Base-by-base conservation (phyloP, 2,888 invertebrate species). In the Tipula vernalis region DNA sequence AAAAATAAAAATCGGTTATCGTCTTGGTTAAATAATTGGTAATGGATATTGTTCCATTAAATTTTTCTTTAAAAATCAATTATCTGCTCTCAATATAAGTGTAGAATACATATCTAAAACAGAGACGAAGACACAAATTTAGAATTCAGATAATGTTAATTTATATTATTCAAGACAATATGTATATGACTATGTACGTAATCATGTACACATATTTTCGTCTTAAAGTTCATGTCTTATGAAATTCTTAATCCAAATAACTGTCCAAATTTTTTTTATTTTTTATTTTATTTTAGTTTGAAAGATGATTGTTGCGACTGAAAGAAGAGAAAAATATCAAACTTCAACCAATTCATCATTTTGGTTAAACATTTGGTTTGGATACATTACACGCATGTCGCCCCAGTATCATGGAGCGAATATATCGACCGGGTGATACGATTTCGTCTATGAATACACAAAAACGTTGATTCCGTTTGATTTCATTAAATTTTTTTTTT, bases 11-110 rank as follows among this genome's bases (percentile, higher is more conserved):
- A 71, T 28, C 18, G 28, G 71, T 71, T 28, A 71, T 71, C 71
- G 71, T 71, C 71, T 71, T 71, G 71, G 71, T 71, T 71, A 71
- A 71, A 71, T 71, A 71, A 71, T 71, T 71, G 71, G 71, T 71
- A 71, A 71, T 71, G 71, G 71, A 71, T 71, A 71, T 71, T 71
- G 71, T 71, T 71, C 71, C 71, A 71, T 71, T 71, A 71, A 71
- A 71, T 28, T 71, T 71, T 71, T 71, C 71, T 71, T 71, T 71
- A 10, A 71, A 71, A 71, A 71, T 28, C 71, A 71, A 71, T 71
- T 71, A 71, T 71, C 71, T 71, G 71, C 71, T 71, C 71, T 51
- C 51, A n/a, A 51, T 28, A 28, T 15, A 51, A 18, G 28, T 8
- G 28, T 71, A 18, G 18, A 51, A 28, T 71, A 18, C 28, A 18